Base-by-base conservation (phyloP, 2,888 invertebrate genomes). In the Nasonovia ribisnigri region DNA sequence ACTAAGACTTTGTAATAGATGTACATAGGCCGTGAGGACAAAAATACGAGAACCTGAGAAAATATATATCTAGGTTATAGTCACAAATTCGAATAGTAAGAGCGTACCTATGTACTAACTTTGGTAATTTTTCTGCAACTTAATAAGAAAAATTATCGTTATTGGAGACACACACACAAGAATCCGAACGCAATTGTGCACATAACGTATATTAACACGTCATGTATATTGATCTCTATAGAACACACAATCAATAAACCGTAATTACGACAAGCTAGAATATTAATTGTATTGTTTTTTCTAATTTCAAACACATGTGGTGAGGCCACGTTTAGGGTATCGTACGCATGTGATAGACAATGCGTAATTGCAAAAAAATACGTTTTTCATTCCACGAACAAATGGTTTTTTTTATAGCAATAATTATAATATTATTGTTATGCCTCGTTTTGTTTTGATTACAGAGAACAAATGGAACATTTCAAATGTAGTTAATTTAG, bases 381-480 rank as follows among this genome's bases (percentile, higher is more conserved):
- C 77, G 57, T 77, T 36, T 77, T 77, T 36, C 77, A 20, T 77
- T 77, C 36, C 36, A 77, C 20, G 20, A 77, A 77, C 77, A 36
- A 16, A 77, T 16, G 36, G 20, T 20, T 77, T 77, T 51, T 67
- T 36, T 36, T 77, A 77, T 20, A 77, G 20, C 20, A 77, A 77
- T 24, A 77, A 42, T 36, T 29, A 90, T 46, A 48, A 67, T 90
- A 77, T 43, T 90, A 90, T 48, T 90, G 46, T 43, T 60, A 57
- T 20, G 57, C 46, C 24, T 48, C 48, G 46, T 90, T 36, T 91
- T 29, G 90, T 84, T 84, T 84, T 54, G n/a, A 43, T 84, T 84
- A 91, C 43, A 43, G 11, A 43, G 84, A n/a, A 84, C 84, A 91
- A 84, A 57, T 24, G n/a, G 54, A 84, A 84, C 54, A 43, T 84